Conservation (phyloP, 37 sponge, comb jelly and placozoan species). For the Crambe crambe region DNA sequence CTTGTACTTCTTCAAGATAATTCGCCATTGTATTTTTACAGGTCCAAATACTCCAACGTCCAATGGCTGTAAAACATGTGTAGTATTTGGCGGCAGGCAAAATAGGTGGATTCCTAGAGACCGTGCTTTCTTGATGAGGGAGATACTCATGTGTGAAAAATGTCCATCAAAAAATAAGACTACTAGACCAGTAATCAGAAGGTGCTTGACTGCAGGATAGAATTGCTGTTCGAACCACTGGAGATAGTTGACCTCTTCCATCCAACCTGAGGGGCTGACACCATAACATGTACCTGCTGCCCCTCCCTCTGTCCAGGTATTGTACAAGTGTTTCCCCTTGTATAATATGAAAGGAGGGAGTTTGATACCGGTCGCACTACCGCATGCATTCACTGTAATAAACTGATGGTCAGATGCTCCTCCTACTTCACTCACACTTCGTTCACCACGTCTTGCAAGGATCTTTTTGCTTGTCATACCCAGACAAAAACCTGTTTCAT, state of each 20-base stretch:
- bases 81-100: slow-evolving; percentile 55
- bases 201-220: slow-evolving; percentile 22
- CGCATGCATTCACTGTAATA: slow-evolving; percentile 40
- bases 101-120: slow-evolving; percentile 16
- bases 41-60: slow-evolving; percentile 67
- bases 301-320: slow-evolving; percentile 26
- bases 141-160: slow-evolving; percentile 46
- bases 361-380: slow-evolving; percentile 36
- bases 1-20: slow-evolving; percentile 35
- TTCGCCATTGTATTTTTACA: slow-evolving; percentile 35
- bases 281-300: slow-evolving; percentile 36
- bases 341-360: slow-evolving; percentile 66
- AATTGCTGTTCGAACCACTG: slow-evolving; percentile 58
- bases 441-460: slow-evolving; percentile 24
- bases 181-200: slow-evolving; percentile 6
- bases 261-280: slow-evolving; percentile 51
- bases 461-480: slow-evolving; percentile 26
- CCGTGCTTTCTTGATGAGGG: slow-evolving; percentile 25
- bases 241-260: slow-evolving; percentile 50
- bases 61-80: slow-evolving; percentile 48
- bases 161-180: slow-evolving; percentile 70
- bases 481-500: slow-evolving; percentile 52
- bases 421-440: slow-evolving; percentile 28
- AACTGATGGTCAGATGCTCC: slow-evolving; percentile 42
- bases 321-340: slow-evolving; percentile 64